A percentile compares a stretch with the other conserved stretches of the same genome.
Conservation (phyloP, 2,888 invertebrate genomes). For the Octonoba sinensis region DNA sequence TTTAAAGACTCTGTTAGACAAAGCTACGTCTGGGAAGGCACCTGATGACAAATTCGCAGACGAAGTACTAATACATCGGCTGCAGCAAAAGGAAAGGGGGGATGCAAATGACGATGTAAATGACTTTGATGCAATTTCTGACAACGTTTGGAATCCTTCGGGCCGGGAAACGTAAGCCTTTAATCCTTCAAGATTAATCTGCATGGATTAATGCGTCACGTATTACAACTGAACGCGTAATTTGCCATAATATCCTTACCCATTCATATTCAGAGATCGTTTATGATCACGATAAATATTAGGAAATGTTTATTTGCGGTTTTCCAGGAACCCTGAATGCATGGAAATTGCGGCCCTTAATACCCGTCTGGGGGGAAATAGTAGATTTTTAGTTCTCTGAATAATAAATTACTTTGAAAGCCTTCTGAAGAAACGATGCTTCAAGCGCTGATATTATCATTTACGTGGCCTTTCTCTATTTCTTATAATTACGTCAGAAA, state of each 20-base stretch:
- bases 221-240: constrained; percentile 59
- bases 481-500: too few species aligned
- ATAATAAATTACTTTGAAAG: too few species aligned
- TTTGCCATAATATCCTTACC: constrained; percentile 51
- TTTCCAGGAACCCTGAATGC: too few species aligned
- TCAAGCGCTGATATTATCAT: too few species aligned
- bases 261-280: constrained; percentile 51
- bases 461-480: too few species aligned
- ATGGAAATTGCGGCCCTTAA: too few species aligned
- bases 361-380: too few species aligned
- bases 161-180: constrained; percentile 52
- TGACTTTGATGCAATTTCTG: constrained; percentile 58
- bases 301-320: constrained; percentile 31
- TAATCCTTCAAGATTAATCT: constrained; percentile 59
- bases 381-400: too few species aligned
- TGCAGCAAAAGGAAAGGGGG: neutral
- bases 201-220: constrained; percentile 34
- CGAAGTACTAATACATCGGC: too few species aligned
- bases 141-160: constrained; percentile 42
- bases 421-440: too few species aligned
- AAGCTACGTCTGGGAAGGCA: neutral
- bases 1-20: too few species aligned
- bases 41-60: too few species aligned
- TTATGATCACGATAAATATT: constrained; percentile 54
- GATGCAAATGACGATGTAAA: constrained; percentile 48